Percentiles rank a stretch among this genome's conserved stretches.
phyloP scores from a whole-genome alignment of 53 echinoderm and acorn worm genomes.

The Hippasteria phrygiana region DNA sequence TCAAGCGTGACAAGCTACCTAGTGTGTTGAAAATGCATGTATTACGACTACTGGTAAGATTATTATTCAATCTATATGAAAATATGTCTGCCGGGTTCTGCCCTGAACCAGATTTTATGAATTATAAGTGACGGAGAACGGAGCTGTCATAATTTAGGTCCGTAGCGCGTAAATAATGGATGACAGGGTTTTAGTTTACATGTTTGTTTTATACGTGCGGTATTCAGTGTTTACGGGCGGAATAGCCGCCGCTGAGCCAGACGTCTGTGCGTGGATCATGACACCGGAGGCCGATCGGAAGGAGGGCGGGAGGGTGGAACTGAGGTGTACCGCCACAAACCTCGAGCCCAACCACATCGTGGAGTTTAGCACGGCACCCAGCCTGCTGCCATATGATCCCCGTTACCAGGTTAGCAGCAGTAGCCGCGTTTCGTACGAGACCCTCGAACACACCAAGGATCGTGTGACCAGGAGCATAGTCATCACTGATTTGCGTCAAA shows the following conservation, averaged over 20 bases:
- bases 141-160: no score
- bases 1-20: no score
- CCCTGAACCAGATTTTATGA: no score
- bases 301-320: constrained; percentile 2
- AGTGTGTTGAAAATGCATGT: no score
- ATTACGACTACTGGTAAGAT: no score
- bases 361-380: background rate
- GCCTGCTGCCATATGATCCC: background rate
- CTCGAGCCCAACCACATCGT: background rate
- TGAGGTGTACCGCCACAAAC: background rate
- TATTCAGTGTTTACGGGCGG: background rate
- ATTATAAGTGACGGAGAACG: no score
- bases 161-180: no score
- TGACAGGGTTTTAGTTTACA: background rate
- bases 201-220: background rate
- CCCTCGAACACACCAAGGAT: background rate
- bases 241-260: background rate
- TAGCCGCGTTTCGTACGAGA: background rate
- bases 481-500: background rate
- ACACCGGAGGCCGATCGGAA: constrained; percentile 21
- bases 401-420: background rate
- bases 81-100: no score
- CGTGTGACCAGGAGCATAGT: background rate
- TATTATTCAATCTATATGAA: no score
- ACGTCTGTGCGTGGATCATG: background rate